Percentiles rank a stretch among this genome's conserved stretches.
Evolutionary conservation across 2,113 vertebrate genomes (phyloP).

Genomic region (Eurystomus gularis): DNA sequence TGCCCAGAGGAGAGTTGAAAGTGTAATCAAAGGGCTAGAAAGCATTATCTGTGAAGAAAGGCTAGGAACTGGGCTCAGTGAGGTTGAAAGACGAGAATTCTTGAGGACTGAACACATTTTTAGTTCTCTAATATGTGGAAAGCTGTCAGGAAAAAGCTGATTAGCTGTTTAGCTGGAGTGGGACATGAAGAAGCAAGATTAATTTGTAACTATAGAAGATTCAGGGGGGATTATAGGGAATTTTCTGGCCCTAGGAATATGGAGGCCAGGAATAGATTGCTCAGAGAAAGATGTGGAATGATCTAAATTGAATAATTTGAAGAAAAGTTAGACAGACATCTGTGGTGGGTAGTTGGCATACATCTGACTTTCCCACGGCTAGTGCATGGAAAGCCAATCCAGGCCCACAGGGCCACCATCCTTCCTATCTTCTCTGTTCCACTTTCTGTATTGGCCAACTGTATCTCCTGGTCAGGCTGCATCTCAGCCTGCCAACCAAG

Average conservation of each 20-base stretch:
- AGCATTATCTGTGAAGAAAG: not conserved
- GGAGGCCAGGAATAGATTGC: not conserved
- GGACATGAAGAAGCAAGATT: not conserved
- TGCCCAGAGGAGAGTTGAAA: not conserved
- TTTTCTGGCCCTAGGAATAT: not conserved
- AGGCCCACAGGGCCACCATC: accelerated
- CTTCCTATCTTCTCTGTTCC: not conserved
- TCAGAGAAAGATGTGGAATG: not conserved
- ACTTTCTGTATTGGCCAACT: not conserved
- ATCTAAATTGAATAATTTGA: not conserved
- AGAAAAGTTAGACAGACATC: not conserved
- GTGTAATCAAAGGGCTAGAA: not conserved
- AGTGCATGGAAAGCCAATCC: not conserved
- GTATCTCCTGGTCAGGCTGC: not conserved
- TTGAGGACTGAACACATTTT: not conserved
- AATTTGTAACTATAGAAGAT: not conserved
- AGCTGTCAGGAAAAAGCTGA: not conserved
- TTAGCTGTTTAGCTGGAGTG: not conserved
- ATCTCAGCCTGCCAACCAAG: not conserved
- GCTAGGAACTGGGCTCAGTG: not conserved
- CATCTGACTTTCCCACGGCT: not conserved
- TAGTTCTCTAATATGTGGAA: not conserved
- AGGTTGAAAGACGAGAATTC: not conserved
- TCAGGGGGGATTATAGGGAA: not conserved
- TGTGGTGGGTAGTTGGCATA: not conserved